These are phyloP conservation scores for Enteromius radiatus DNA, from an alignment of 2,797 vertebrate species.

Conservation along the genomic window DNA sequence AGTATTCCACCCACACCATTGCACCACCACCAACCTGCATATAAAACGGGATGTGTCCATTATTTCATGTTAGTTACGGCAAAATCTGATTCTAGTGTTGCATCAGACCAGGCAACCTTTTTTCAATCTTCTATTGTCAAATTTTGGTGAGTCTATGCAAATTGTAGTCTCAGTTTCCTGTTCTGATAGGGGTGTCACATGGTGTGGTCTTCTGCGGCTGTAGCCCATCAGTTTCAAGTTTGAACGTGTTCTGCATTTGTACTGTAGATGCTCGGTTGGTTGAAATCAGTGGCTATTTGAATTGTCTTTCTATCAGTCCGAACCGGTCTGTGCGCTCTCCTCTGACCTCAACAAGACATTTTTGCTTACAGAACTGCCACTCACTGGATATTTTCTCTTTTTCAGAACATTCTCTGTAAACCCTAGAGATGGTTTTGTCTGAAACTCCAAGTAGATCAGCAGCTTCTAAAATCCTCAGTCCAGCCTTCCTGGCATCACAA, in stretches of 20 bases:
- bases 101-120: background rate
- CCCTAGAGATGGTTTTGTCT: background rate
- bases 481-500: background rate
- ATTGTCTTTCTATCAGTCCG: constrained; percentile 51
- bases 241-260: background rate
- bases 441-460: background rate
- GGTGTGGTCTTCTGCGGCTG: background rate
- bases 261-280: background rate
- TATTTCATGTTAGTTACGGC: constrained; percentile 52
- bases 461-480: background rate
- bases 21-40: background rate
- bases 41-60: constrained; percentile 53
- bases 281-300: background rate
- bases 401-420: background rate
- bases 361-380: constrained; percentile 43
- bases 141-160: background rate
- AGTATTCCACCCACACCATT: background rate
- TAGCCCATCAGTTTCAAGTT: background rate
- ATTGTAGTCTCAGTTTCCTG: background rate
- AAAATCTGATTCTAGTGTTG: constrained; percentile 45
- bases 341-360: constrained; percentile 64
- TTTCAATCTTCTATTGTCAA: background rate
- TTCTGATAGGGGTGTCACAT: background rate
- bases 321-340: constrained; percentile 62
- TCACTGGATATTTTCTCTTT: background rate